Evolutionary conservation across 2,888 invertebrate species (phyloP).

Genomic region (Anodontia alba): DNA sequence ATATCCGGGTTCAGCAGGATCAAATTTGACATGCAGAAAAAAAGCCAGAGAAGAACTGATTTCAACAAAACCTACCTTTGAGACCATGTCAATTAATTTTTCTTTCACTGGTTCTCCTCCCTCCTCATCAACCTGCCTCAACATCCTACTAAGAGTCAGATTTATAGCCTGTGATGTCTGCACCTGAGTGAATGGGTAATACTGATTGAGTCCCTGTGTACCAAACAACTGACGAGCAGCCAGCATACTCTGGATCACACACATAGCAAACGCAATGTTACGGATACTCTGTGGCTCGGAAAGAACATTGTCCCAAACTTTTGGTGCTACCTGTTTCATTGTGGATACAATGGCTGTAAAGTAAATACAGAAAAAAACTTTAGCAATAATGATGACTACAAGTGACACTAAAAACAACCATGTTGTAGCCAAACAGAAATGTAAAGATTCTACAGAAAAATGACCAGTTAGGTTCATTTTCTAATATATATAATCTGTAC

Average conservation of each 20-base stretch:
- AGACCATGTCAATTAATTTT: constrained; percentile 61
- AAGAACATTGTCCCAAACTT: constrained; percentile 66
- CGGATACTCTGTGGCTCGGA: constrained; percentile 65
- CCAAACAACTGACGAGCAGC: constrained; percentile 81
- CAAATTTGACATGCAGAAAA: too few species aligned
- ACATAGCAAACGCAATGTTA: constrained; percentile 74
- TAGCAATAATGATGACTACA: too few species aligned
- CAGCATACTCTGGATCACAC: constrained; percentile 79
- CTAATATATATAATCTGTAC: too few species aligned
- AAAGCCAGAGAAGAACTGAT: too few species aligned
- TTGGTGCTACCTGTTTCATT: constrained; percentile 71
- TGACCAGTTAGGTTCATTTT: too few species aligned
- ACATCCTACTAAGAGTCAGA: constrained; percentile 55
- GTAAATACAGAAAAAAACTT: neutral
- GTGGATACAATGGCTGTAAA: constrained; percentile 77
- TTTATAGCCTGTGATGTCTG: constrained; percentile 66
- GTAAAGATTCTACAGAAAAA: too few species aligned
- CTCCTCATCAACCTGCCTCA: constrained; percentile 54
- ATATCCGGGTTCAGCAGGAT: too few species aligned
- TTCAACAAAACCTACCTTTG: constrained; percentile 68
- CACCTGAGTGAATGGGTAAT: constrained; percentile 76
- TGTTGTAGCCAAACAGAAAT: too few species aligned
- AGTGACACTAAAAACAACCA: neutral
- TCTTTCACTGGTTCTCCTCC: constrained; percentile 66
- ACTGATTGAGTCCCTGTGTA: constrained; percentile 78